Base-by-base conservation (phyloP, 2,797 vertebrate species). In the Myioborus miniatus region DNA sequence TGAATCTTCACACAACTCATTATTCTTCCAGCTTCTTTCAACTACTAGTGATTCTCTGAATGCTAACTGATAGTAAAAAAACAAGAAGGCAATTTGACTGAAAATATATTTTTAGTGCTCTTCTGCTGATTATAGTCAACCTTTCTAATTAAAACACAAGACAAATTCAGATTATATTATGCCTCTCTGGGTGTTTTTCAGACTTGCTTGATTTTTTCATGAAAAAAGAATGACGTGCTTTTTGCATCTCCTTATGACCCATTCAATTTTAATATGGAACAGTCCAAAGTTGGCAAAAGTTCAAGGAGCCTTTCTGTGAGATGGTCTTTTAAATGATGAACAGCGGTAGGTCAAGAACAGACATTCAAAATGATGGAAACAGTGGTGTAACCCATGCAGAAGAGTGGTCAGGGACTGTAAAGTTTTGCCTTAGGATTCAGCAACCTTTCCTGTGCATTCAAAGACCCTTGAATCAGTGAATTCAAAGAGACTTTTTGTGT, bases 371-470 rank as follows among this genome's bases (percentile, higher is more conserved):
- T 63, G 1, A 39, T 11, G 27, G 43, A 63, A 91, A 63, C 15
- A n/a, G 5, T 70, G 20, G 22, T 15, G 11, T 47, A 52, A 59
- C 8, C 8, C n/a, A 60, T 11, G 5, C 34, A 77, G 50, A 63
- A 49, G 0, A 44, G 13, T 0, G 0, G 21, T 26, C 63, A 62
- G 12, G 11, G 18, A 34, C n/a, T 29, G 18, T 15, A 67, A 13
- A 4, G 11, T 2, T 8, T 29, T 2, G 8, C 11, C 2, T 74
- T 44, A 47, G 58, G 9, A 71, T 60, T 47, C 26, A 60, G 32
- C 26, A 82, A 50, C 27, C 0, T 16, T 37, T 71, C 19, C 16
- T 65, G 22, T 49, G 37, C 17, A 30, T 59, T 75, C 22, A 50
- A 32, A 39, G 19, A 44, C 4, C 11, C 3, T 10, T 22, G 22